Evolutionary conservation across 2,888 invertebrate genomes (phyloP), one percentile per base, ranked within the genome.

Genomic region (Aphidius colemani): DNA sequence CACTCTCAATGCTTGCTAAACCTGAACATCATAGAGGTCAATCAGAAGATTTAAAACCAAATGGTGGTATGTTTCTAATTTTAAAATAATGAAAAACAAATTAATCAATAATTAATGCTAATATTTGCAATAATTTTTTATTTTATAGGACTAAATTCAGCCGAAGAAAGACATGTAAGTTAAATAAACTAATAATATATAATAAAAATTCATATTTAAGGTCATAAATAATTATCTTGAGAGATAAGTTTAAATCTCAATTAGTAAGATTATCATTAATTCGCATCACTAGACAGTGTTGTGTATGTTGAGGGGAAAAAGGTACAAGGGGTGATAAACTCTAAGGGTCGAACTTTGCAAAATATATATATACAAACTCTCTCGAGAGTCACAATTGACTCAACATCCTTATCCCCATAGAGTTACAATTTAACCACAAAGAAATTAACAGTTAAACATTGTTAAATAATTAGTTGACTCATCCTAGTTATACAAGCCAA

Each of bases 1-100:
- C 91, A 43, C 86, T 93, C 45, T 89, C 90, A 72, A 92, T 92
- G 84, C 85, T 93, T 70, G 89, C 90, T 64, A 93, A 93, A 74
- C 91, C 91, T 56, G 92, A 92, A 74, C 91, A 92, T 83, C 85
- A 92, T 73, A 78, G 79, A 53, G 79, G 80, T 74, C 81, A 80
- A 74, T 86, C 90, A 55, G 89, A 89, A 67, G 91, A 92, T 76
- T 88, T 90, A 71, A 91, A 92, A 82, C 88, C 90, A 71, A 87
- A 87, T 73, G 90, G 91, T 84, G 91, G 91, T 91, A 83, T 86
- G 88, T 84, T n/a, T 10, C 30, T 30, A 40, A 57, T 53, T 48
- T 50, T 50, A 46, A 18, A 61, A 61, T 30, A 60, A 44, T 44
- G n/a, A 30, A 60, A 11, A 43, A 49, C 44, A 60, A 40, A 49